phyloP scores from a whole-genome alignment of 2,797 vertebrate genomes.

The Arnoldichthys spilopterus region DNA sequence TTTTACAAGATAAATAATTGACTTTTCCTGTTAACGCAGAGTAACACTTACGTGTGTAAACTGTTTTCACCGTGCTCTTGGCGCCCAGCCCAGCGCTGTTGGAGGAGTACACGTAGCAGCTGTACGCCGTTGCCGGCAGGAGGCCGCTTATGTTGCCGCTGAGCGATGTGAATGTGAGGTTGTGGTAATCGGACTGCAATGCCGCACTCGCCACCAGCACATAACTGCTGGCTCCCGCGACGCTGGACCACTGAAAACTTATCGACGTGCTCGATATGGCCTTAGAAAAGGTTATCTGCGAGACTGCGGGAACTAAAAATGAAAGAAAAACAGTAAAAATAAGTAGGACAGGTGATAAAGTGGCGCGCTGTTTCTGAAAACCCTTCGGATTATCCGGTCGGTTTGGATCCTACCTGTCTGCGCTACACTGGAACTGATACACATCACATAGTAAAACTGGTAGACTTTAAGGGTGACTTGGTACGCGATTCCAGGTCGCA shows the following conservation, averaged over 20 bases:
- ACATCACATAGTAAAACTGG: constrained; percentile 48
- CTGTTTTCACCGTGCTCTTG: constrained; percentile 64
- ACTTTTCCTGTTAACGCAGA: too few species aligned
- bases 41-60: constrained; percentile 76
- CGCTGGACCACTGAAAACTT: constrained; percentile 72
- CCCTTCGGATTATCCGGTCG: too few species aligned
- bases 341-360: background rate
- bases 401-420: constrained; percentile 71
- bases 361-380: too few species aligned
- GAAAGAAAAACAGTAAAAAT: background rate
- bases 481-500: constrained; percentile 73
- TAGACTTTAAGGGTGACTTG: constrained; percentile 72
- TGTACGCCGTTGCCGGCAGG: constrained; percentile 69
- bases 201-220: constrained; percentile 64
- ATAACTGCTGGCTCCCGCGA: constrained; percentile 70
- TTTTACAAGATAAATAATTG: too few species aligned
- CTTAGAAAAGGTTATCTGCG: constrained; percentile 69
- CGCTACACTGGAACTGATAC: constrained; percentile 44
- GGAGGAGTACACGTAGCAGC: constrained; percentile 69
- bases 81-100: constrained; percentile 74
- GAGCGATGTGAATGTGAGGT: constrained; percentile 61
- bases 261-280: constrained; percentile 77
- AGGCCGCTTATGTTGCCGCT: constrained; percentile 65
- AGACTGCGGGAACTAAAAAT: constrained; percentile 73
- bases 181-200: constrained; percentile 26